Evolutionary conservation across 2,888 invertebrate genomes (phyloP).

Genomic region (Eupithecia insigniata): DNA sequence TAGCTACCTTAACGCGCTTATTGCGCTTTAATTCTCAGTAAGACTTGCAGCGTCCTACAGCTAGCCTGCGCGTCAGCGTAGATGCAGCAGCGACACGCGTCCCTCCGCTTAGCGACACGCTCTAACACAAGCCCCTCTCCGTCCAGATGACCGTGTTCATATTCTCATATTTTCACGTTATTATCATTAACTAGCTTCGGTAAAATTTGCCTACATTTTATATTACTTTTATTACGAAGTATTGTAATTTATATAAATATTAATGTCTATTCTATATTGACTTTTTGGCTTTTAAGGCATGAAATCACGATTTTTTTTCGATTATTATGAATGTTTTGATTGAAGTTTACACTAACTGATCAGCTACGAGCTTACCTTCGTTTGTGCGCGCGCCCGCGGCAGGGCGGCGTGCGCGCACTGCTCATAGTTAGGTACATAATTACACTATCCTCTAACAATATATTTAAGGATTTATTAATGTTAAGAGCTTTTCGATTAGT

Average conservation of each 20-base stretch:
- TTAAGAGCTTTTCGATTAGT: constrained; percentile 81
- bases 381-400: constrained; percentile 61
- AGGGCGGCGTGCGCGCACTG: constrained; percentile 46
- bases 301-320: constrained; percentile 24
- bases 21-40: constrained; percentile 6
- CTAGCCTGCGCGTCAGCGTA: neutral
- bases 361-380: constrained; percentile 70
- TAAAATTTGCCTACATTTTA: constrained; percentile 51
- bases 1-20: constrained; percentile 14
- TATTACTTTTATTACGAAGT: constrained; percentile 39
- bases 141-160: constrained; percentile 81
- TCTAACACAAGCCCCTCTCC: constrained; percentile 74
- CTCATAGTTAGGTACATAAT: constrained; percentile 63
- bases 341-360: constrained; percentile 43
- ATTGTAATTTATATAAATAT: constrained; percentile 37
- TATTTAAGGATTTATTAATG: constrained; percentile 59
- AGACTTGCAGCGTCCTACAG: neutral
- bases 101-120: constrained; percentile 28
- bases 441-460: constrained; percentile 68
- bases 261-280: constrained; percentile 34
- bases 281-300: constrained; percentile 42
- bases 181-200: constrained; percentile 59
- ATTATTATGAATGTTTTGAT: constrained; percentile 34
- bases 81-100: neutral
- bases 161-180: constrained; percentile 61